Base-by-base conservation (phyloP, 2,113 vertebrate genomes). In the Microcebus jonahi region DNA sequence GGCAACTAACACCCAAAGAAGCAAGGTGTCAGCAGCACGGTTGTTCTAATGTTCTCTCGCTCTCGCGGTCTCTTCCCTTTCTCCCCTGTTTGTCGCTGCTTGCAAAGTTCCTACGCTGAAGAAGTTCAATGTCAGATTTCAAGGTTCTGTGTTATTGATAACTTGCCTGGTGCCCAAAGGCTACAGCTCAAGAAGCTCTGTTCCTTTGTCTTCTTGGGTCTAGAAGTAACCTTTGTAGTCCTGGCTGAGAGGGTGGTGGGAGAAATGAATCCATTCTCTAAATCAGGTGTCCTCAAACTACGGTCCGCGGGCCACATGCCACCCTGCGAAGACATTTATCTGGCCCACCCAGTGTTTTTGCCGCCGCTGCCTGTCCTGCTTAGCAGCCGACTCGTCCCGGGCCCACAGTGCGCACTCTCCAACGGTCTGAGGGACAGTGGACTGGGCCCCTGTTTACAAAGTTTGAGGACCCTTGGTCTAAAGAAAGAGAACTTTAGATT, bases 11-110 rank as follows among this genome's bases (percentile, higher is more conserved):
- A 42, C 6, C 7, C 31, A 25, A n/a, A 89, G 23, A 90, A 84
- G 0, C 18, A 8, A 14, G 12, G 18, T 10, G 10, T 81, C 13
- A 17, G 77, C 77, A 34, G 5, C 0, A 2, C 48, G 23, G 7
- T 12, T 79, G 15, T 42, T 73, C 53, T n/a, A 8, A 18, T 12
- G 31, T 7, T n/a, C 1, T 61, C 13, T 20, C 7, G 6, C 23
- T 14, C 45, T 76, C 9, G 4, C 4, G 11, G 9, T 61, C 59
- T 29, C 10, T 13, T 36, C 1, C 0, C 8, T 17, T 39, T 71
- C 42, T 12, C 15, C 25, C 61, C 34, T 5, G 0, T 20, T 21
- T 42, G 36, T 11, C 67, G 57, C 57, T 63, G 7, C 14, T 65
- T 31, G 8, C 14, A 17, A 61, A 14, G 7, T 20, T 39, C 8